Conservation (phyloP, 2,113 vertebrate genomes). For the Malurus melanocephalus region DNA sequence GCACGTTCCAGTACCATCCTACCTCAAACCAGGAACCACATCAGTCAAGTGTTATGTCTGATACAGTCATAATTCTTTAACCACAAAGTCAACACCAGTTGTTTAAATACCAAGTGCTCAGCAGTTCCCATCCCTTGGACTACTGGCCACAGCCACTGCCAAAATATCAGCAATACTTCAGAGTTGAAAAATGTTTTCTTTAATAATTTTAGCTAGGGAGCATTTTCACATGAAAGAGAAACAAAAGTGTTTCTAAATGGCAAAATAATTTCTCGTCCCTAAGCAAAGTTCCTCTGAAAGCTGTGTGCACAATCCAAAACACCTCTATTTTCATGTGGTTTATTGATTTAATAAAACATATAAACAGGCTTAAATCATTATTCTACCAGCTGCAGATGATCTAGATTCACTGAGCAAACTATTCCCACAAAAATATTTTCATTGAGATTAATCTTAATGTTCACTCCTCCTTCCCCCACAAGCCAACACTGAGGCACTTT, state of each 20-base stretch:
- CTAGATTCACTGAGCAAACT: not conserved
- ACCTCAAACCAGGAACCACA: not conserved
- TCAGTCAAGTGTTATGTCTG: not conserved
- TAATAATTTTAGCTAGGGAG: constrained; percentile 11
- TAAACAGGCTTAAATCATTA: not conserved
- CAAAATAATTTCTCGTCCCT: not conserved
- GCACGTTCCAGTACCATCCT: rapidly evolving
- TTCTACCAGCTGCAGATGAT: not conserved
- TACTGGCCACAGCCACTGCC: not conserved
- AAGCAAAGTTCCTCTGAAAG: not conserved
- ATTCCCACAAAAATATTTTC: constrained; percentile 24
- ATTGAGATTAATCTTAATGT: not conserved
- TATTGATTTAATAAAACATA: constrained; percentile 9
- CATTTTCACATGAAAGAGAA: not conserved
- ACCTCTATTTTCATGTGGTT: not conserved
- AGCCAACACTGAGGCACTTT: not conserved
- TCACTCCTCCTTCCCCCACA: not conserved
- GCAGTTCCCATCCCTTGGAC: not conserved
- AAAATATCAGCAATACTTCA: constrained; percentile 26
- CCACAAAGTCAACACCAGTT: not conserved
- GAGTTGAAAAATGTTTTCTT: constrained; percentile 6
- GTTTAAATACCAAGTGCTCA: not conserved
- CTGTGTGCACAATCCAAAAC: not conserved
- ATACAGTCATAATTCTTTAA: not conserved
- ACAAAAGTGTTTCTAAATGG: not conserved